phyloP scores from a whole-genome alignment of 2,797 vertebrate species.

The Diplodus sargus region DNA sequence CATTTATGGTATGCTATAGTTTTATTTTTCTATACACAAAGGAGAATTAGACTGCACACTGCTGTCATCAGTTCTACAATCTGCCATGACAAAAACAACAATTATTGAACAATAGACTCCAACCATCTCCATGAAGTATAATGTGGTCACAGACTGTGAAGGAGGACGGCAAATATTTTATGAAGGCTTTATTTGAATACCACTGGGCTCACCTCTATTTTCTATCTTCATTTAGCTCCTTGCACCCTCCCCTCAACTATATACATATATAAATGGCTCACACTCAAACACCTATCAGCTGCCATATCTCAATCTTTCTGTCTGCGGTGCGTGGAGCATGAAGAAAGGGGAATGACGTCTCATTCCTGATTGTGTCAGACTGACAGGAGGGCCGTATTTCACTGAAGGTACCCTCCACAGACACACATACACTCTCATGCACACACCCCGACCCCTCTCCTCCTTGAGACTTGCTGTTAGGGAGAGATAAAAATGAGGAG shows the following conservation, averaged over 20 bases:
- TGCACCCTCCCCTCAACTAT: slow-evolving; percentile 2
- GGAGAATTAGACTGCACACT: not conserved
- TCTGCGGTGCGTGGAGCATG: slow-evolving; percentile 35
- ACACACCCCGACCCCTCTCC: slow-evolving; percentile 2
- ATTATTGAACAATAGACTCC: slow-evolving; percentile 13
- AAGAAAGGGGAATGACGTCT: slow-evolving; percentile 67
- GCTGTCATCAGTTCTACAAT: not conserved
- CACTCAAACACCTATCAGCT: slow-evolving; percentile 39
- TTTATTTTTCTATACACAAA: not conserved
- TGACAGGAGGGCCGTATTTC: slow-evolving; percentile 74
- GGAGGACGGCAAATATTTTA: slow-evolving; percentile 21
- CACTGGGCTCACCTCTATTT: slow-evolving; percentile 46
- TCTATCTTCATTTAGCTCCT: slow-evolving; percentile 38
- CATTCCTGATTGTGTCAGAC: slow-evolving; percentile 72
- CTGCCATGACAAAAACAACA: slow-evolving; percentile 4
- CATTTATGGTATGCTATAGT: not conserved
- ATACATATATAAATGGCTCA: slow-evolving; percentile 43
- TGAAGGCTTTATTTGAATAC: slow-evolving; percentile 47
- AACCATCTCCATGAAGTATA: slow-evolving; percentile 21
- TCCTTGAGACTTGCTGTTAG: slow-evolving; percentile 70
- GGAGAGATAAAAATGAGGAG: slow-evolving; percentile 72
- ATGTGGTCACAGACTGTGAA: slow-evolving; percentile 8
- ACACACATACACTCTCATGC: not conserved
- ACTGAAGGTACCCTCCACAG: slow-evolving; percentile 45
- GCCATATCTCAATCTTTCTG: slow-evolving; percentile 54